These are phyloP conservation scores for Polymixis lichenea DNA, from an alignment of 2,888 invertebrate species.

Conservation along the genomic window DNA sequence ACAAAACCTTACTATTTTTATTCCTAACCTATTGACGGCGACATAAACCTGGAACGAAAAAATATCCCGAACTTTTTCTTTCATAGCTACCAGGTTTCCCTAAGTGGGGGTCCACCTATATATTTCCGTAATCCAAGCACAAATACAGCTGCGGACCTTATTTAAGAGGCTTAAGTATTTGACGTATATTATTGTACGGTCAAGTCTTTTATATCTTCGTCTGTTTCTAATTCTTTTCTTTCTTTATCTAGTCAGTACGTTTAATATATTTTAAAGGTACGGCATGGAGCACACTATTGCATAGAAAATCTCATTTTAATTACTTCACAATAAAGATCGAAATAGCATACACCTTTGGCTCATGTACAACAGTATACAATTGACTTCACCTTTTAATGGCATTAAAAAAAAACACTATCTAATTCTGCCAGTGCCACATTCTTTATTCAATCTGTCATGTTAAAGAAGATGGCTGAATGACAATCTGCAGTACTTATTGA, in stretches of 20 bases:
- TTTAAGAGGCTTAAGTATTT: constrained; percentile 61
- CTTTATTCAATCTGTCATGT: neutral
- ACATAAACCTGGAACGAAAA: constrained; percentile 24
- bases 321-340: neutral
- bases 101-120: constrained; percentile 46
- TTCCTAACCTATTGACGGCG: constrained; percentile 25
- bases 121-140: constrained; percentile 61
- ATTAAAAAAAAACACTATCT: neutral
- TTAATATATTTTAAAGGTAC: neutral
- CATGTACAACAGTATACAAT: neutral
- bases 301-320: neutral
- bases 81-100: constrained; percentile 15
- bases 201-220: constrained; percentile 4
- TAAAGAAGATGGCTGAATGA: neutral
- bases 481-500: too few species aligned
- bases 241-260: neutral
- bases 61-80: constrained; percentile 34
- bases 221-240: neutral
- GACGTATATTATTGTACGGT: constrained; percentile 4
- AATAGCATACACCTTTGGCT: neutral
- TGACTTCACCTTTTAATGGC: too few species aligned
- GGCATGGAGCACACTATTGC: neutral
- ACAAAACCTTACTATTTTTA: constrained; percentile 15
- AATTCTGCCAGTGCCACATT: neutral
- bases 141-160: constrained; percentile 66